A percentile compares a stretch with the other conserved stretches of the same genome.
phyloP scores from a whole-genome alignment of 2,888 invertebrate genomes.

The Apotomis betuletana region DNA sequence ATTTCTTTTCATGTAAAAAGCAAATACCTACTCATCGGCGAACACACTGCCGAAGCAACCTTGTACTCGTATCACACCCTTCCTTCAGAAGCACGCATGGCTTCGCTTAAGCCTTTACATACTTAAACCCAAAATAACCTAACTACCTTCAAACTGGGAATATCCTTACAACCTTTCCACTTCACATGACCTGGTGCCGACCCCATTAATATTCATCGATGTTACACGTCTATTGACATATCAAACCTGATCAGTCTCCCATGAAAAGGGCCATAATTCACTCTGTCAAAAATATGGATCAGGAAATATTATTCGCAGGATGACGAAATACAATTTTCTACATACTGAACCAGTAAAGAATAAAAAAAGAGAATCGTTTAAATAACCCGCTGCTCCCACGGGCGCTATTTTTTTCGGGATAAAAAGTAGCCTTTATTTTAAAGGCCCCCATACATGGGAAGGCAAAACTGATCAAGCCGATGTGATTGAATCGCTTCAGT shows the following conservation, averaged over 20 bases:
- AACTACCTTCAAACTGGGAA: not conserved
- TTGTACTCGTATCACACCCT: not conserved
- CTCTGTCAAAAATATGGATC: slow-evolving; percentile 46
- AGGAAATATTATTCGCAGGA: slow-evolving; percentile 52
- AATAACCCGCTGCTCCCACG: too few species aligned
- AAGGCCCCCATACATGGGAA: too few species aligned
- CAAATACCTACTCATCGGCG: not conserved
- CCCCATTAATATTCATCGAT: slow-evolving; percentile 41
- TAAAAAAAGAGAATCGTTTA: slow-evolving; percentile 3
- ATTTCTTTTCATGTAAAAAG: not conserved
- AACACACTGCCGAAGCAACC: too few species aligned
- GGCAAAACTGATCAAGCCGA: too few species aligned
- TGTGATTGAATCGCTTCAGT: too few species aligned
- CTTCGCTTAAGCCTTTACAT: slow-evolving; percentile 19
- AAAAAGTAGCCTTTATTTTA: too few species aligned
- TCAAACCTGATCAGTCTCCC: slow-evolving; percentile 42
- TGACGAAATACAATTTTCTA: slow-evolving; percentile 73
- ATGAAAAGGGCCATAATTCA: slow-evolving; percentile 42
- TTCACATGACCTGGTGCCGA: not conserved
- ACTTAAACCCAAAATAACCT: not conserved
- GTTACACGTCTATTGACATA: slow-evolving; percentile 40
- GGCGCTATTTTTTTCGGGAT: too few species aligned
- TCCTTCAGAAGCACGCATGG: slow-evolving; percentile 10
- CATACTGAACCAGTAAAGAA: slow-evolving; percentile 51
- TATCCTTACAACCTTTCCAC: slow-evolving; percentile 5